Base-by-base conservation (phyloP, 2,888 invertebrate species). In the Hirtodrosophila trivittata region DNA sequence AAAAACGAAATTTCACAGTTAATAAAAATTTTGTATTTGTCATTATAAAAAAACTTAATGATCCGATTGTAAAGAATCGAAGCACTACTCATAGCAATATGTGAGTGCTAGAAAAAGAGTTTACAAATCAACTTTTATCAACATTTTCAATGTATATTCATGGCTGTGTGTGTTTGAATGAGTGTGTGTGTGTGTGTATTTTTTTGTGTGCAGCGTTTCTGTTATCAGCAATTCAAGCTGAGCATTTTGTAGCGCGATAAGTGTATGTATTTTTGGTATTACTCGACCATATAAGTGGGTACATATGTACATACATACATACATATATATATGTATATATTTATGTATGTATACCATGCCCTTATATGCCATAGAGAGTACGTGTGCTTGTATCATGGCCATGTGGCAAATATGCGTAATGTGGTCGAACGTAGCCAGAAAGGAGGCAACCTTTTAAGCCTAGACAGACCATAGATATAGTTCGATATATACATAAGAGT, bases 241-340 rank as follows among this genome's bases (percentile, higher is more conserved):
- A 66, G 54, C 45, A 57, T 47, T 75, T 66, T 69, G 57, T 80
- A 21, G 28, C 49, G 66, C 75, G 77, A 77, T 77, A 77, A 77
- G 82, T 63, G 63, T 69, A 73, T 77, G 75, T 77, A 77, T 77
- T 77, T 77, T 73, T 59, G 78, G 77, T 73, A 75, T 77, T 75
- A 78, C 64, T 73, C 76, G 62, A 59, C 63, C 57, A 68, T 68
- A 68, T 68, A 73, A 68, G 59, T 59, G 59, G 43, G 64, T 52
- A 52, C 9, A 33, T 33, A 39, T 18, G 18, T 6, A 32, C 3
- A 41, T 28, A 46, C 16, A 33, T 10, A 45, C 4, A 32, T 16
- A 33, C 12, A 42, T 25, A 28, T 18, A 10, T 10, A 13, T 33
- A 42, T 14, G 7, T 10, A 51, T 6, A 30, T 3, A 35, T 33